Conservation (phyloP, 2,797 vertebrate genomes). For the Pantherophis alleghaniensis region DNA sequence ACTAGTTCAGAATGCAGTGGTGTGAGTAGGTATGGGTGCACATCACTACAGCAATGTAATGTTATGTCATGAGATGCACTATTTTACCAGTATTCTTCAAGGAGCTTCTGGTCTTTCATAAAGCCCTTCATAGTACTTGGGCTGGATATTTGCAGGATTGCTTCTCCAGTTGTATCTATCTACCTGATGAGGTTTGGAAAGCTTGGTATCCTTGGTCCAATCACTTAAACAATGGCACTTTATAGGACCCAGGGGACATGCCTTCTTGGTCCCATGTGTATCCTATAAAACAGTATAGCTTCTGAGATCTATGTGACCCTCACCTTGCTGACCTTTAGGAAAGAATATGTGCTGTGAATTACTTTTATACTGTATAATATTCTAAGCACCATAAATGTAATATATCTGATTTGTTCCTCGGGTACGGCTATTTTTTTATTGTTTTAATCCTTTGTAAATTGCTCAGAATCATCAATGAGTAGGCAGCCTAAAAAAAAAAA, state of each 20-base stretch:
- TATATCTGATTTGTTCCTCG: neutral
- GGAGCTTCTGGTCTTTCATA: neutral
- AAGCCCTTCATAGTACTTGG: neutral
- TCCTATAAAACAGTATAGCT: neutral
- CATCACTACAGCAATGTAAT: neutral
- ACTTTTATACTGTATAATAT: neutral
- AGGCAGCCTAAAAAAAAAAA: neutral
- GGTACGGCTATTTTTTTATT: neutral
- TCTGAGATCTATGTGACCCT: neutral
- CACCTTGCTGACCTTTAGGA: neutral
- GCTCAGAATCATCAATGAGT: neutral
- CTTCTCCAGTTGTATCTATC: neutral
- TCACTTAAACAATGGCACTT: neutral
- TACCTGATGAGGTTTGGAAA: too few relatives aligned
- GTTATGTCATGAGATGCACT: neutral
- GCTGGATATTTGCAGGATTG: neutral
- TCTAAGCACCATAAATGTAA: neutral
- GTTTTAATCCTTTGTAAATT: neutral
- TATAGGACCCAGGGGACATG: neutral
- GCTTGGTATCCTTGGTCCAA: neutral
- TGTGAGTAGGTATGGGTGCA: neutral
- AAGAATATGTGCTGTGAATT: neutral
- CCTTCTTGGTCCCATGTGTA: neutral
- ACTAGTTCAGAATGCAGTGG: neutral
- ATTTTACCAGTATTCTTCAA: neutral